These are phyloP conservation scores for Lepidurus apus DNA, from an alignment of 1,140 invertebrate species.

Conservation along the genomic window DNA sequence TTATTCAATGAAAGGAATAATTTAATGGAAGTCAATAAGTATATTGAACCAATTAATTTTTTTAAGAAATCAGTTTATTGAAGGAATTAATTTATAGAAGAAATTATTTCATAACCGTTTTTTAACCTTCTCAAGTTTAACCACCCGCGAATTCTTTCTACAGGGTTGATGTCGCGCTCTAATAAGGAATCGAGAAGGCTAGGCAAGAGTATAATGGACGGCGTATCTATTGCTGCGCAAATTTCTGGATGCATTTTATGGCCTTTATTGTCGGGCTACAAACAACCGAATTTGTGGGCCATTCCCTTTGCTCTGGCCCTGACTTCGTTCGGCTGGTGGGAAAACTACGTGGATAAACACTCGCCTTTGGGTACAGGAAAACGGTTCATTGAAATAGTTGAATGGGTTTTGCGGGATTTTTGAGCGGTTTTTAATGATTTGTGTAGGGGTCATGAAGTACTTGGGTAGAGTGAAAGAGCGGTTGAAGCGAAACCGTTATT, in stretches of 20 bases:
- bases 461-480: slow-evolving; percentile 75
- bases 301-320: slow-evolving; percentile 76
- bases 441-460: slow-evolving; percentile 67
- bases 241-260: slow-evolving; percentile 83
- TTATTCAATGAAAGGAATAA: too few species aligned
- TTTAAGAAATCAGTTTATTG: not conserved
- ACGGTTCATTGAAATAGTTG: not conserved
- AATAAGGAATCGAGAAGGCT: slow-evolving; percentile 71
- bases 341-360: slow-evolving; percentile 83
- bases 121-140: not conserved
- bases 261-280: slow-evolving; percentile 58
- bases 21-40: too few species aligned
- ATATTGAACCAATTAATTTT: not conserved
- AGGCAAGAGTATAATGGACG: slow-evolving; percentile 73
- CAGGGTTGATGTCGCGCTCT: slow-evolving; percentile 67
- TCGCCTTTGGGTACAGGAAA: slow-evolving; percentile 62
- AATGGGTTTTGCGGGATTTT: too few species aligned
- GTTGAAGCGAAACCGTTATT: slow-evolving; percentile 72
- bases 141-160: slow-evolving; percentile 44
- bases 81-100: not conserved
- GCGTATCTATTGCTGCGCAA: slow-evolving; percentile 74
- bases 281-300: slow-evolving; percentile 65
- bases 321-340: slow-evolving; percentile 92
- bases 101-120: not conserved
- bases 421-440: not conserved